These are phyloP conservation scores for Agriopis marginaria DNA, from an alignment of 2,888 invertebrate genomes.

Conservation along the genomic window DNA sequence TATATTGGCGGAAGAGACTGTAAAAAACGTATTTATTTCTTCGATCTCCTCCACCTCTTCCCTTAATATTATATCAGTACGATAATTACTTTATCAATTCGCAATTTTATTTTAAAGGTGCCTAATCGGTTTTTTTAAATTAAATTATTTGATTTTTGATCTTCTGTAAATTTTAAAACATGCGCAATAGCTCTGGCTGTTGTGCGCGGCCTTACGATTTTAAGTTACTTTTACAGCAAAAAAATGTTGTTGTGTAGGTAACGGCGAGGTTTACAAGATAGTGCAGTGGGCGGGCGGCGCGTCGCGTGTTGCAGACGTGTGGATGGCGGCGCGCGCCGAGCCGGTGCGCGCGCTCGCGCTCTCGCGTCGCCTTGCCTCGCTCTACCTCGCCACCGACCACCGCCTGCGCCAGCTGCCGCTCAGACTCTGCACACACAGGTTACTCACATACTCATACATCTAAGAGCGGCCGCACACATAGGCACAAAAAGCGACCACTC, in stretches of 20 bases:
- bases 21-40: too few species aligned
- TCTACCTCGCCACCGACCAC: constrained; percentile 88
- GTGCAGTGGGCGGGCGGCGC: constrained; percentile 87
- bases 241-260: constrained; percentile 64
- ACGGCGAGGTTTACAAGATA: constrained; percentile 88
- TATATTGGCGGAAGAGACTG: too few species aligned
- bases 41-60: too few species aligned
- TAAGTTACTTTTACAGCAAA: background rate
- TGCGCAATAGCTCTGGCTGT: too few species aligned
- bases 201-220: background rate
- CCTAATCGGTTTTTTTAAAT: too few species aligned
- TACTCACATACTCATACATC: background rate
- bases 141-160: too few species aligned
- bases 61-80: too few species aligned
- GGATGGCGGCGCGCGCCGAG: constrained; percentile 86
- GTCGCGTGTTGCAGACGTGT: constrained; percentile 86
- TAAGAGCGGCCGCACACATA: too few species aligned
- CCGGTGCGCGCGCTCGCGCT: constrained; percentile 87
- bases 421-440: constrained; percentile 79
- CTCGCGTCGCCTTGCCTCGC: constrained; percentile 82
- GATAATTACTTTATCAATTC: too few species aligned
- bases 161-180: too few species aligned
- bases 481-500: too few species aligned
- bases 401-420: constrained; percentile 85
- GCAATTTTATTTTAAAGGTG: too few species aligned